Evolutionary conservation across 1,140 invertebrate species (phyloP).

Genomic region (Lycorma delicatula): DNA sequence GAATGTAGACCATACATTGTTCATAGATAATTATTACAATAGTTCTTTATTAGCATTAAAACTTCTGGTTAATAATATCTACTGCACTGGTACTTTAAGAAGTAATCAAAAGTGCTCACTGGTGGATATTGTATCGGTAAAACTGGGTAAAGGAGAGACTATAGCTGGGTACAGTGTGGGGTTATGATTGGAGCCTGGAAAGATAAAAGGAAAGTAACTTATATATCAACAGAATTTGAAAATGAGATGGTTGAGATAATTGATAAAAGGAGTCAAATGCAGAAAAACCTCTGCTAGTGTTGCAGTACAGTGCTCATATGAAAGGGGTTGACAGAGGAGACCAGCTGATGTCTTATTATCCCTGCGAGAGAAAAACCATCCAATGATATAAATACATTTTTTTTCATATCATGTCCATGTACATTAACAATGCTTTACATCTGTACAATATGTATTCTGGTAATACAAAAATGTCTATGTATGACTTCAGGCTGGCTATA

Average conservation of each 20-base stretch:
- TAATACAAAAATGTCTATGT: too few species aligned
- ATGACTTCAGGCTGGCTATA: too few species aligned
- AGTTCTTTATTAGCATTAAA: neutral
- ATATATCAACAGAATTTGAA: conserved; percentile 7
- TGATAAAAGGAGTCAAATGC: conserved; percentile 19
- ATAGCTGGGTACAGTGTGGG: neutral
- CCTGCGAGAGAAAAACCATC: conserved; percentile 29
- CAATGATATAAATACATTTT: conserved; percentile 33
- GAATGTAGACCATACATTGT: neutral
- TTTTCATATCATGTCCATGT: conserved; percentile 7
- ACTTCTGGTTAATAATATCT: neutral
- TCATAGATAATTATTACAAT: conserved; percentile 7
- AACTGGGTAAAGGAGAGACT: neutral
- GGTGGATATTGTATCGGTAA: neutral
- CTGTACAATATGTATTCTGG: conserved; percentile 11
- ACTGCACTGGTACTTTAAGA: conserved; percentile 3
- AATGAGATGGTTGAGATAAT: conserved; percentile 8
- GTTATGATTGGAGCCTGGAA: neutral
- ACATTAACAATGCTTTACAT: neutral
- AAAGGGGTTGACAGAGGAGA: conserved; percentile 30
- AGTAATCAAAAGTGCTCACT: neutral
- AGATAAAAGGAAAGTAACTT: conserved; percentile 3
- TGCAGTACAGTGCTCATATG: conserved; percentile 24
- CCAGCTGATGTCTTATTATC: conserved; percentile 31
- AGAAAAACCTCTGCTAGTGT: conserved; percentile 4